Evolutionary conservation across 1,140 invertebrate species (phyloP).

Genomic region (Penaeus vannamei): DNA sequence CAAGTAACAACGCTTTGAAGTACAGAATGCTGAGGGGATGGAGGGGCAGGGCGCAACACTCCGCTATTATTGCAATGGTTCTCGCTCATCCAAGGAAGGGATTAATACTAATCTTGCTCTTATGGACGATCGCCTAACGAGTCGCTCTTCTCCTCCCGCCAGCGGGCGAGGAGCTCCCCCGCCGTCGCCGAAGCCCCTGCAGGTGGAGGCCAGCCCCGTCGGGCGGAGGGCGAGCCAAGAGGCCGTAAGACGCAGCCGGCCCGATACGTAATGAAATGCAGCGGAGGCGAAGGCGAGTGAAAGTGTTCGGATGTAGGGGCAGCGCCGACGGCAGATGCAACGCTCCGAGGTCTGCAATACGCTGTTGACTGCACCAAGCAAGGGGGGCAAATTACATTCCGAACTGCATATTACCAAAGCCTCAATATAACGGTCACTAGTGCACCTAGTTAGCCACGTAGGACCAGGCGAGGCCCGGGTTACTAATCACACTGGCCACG

Average conservation of each 20-base stretch:
- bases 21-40: constrained; percentile 61
- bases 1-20: constrained; percentile 65
- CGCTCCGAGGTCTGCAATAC: constrained; percentile 62
- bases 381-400: constrained; percentile 64
- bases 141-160: neutral
- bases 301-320: constrained; percentile 5
- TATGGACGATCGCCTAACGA: constrained; percentile 45
- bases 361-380: constrained; percentile 65
- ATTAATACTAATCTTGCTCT: constrained; percentile 55
- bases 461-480: constrained; percentile 39
- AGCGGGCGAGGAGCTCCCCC: too few relatives aligned
- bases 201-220: too few relatives aligned
- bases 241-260: too few relatives aligned
- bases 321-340: constrained; percentile 49
- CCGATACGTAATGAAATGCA: neutral
- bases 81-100: constrained; percentile 58
- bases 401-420: constrained; percentile 62
- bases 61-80: constrained; percentile 60
- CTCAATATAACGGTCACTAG: constrained; percentile 64
- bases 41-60: constrained; percentile 50
- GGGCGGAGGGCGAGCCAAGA: too few relatives aligned
- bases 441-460: constrained; percentile 51
- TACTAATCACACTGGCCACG: constrained; percentile 31
- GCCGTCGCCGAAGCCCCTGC: too few relatives aligned
- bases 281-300: constrained; percentile 45